A percentile compares a stretch with the other conserved stretches of the same genome.
Conservation (phyloP, 2,888 invertebrate genomes). For the Nemotelus nigrinus region DNA sequence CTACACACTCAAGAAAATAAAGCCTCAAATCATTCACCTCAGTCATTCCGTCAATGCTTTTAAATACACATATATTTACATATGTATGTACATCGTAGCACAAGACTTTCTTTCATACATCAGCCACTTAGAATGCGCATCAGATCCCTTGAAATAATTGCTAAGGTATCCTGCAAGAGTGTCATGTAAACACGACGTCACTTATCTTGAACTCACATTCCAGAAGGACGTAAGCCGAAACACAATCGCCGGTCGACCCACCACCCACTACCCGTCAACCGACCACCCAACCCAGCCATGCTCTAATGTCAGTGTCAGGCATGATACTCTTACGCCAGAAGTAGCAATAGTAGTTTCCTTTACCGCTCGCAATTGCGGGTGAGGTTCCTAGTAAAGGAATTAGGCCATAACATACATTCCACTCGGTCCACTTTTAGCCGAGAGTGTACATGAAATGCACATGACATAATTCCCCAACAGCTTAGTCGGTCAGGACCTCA, state of each 20-base stretch:
- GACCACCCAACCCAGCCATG: background rate
- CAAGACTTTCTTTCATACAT: no score
- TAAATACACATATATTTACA: no score
- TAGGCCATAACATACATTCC: conserved; percentile 38
- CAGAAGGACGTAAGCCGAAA: conserved; percentile 1
- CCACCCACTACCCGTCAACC: background rate
- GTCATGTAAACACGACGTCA: conserved; percentile 10
- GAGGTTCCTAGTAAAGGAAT: conserved; percentile 28
- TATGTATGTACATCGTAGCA: no score
- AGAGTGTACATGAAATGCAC: conserved; percentile 41
- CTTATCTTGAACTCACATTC: background rate
- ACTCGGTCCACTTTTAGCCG: conserved; percentile 14
- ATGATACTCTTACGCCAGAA: conserved; percentile 7
- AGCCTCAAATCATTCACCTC: no score
- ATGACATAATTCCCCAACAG: conserved; percentile 40
- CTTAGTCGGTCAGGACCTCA: conserved; percentile 42
- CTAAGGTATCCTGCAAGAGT: background rate
- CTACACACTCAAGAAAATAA: no score
- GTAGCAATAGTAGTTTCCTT: background rate
- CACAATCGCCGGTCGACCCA: background rate
- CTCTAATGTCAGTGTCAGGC: conserved; percentile 2
- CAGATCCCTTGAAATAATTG: no score
- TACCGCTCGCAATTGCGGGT: background rate
- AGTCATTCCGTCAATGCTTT: no score
- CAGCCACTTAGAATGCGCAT: no score